Percentiles rank a stretch among this genome's conserved stretches.
phyloP scores from a whole-genome alignment of 2,113 vertebrate species.

The Cathartes aura region DNA sequence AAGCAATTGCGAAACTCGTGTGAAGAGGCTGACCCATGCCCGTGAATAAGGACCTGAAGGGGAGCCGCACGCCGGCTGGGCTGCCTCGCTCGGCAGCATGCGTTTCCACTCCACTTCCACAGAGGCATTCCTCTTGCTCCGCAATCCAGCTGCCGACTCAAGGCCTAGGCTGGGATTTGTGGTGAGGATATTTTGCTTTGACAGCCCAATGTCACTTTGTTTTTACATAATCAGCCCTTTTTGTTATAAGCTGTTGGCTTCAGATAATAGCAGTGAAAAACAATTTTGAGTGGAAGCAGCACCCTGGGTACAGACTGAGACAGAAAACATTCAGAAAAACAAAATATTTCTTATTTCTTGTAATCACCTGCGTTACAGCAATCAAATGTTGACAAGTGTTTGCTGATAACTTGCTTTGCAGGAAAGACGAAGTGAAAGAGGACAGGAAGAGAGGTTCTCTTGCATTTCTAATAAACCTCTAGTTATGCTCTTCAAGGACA shows the following conservation, averaged over 20 bases:
- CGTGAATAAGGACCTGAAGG: background rate
- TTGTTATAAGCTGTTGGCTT: background rate
- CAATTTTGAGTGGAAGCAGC: background rate
- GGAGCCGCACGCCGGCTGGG: background rate
- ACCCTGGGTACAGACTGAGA: background rate
- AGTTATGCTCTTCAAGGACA: background rate
- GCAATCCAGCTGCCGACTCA: background rate
- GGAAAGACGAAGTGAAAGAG: background rate
- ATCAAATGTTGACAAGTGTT: background rate
- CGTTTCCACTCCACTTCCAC: background rate
- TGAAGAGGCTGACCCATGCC: background rate
- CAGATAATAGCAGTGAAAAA: background rate
- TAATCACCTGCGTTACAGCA: background rate
- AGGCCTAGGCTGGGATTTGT: background rate
- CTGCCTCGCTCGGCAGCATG: rapidly evolving
- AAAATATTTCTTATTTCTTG: background rate
- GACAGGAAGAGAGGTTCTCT: background rate
- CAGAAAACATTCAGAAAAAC: background rate
- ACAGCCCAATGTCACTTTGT: background rate
- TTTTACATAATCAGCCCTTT: conserved; percentile 20
- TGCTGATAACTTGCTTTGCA: background rate
- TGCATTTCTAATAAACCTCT: background rate
- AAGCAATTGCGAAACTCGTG: background rate
- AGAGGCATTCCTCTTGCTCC: background rate
- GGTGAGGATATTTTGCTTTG: background rate